Evolutionary conservation across 2,113 vertebrate genomes (phyloP), one percentile per base, ranked within the genome.

Genomic region (Gymnorhina tibicen): DNA sequence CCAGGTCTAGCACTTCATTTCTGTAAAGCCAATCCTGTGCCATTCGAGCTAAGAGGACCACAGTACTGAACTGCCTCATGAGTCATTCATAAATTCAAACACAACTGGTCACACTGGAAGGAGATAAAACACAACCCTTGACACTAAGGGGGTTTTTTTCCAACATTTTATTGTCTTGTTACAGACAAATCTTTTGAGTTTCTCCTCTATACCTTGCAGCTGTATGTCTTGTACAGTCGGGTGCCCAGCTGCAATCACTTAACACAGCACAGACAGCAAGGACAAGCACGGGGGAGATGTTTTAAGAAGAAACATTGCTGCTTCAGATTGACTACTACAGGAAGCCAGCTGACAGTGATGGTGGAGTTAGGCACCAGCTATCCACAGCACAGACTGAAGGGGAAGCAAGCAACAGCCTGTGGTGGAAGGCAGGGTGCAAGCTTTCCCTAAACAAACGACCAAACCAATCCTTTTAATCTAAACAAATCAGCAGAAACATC

Each of bases 401-500:
- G 70, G 69, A 90, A 96, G 82, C 23, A 66, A 92, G 89, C 56
- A 74, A 49, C 10, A 73, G 35, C 33, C 49, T 39, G 63, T 33
- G 62, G 44, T 55, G n/a, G 52, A 52, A 85, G 52, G 76, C 55
- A 66, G 35, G 81, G 91, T 56, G 70, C 11, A 74, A 64, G 68
- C 69, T 32, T 87, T 81, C 90, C 84, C 80, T 59, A 68, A 96
- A 95, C 66, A 95, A 91, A 87, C 0, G 28, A 90, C 42, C 32
- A 85, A 93, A 92, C 8, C 68, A 91, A 97, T 60, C 44, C 44
- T 67, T 67, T 82, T 47, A 82, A 75, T 87, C 89, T 94, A 91
- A 96, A 97, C 86, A 97, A 83, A 93, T 60, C 78, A 93, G 50
- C 37, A 94, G 19, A 86, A 84, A 88, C 72, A 96, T 69, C 74